These are phyloP conservation scores for Telenomus remus DNA, from an alignment of 1,140 invertebrate species.

Conservation along the genomic window DNA sequence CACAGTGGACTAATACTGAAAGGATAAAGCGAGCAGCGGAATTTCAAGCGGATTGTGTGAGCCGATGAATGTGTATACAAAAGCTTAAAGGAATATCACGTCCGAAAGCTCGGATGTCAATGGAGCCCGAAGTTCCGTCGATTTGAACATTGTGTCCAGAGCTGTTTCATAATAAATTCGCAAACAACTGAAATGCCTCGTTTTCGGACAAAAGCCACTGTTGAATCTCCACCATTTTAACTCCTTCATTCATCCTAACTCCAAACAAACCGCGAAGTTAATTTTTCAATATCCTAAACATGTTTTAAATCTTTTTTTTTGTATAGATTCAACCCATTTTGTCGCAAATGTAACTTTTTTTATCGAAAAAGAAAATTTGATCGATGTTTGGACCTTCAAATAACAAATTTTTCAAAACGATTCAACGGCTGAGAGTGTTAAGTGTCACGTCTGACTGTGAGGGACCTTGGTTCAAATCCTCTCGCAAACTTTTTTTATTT, in stretches of 20 bases:
- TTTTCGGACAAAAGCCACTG: slow-evolving; percentile 5
- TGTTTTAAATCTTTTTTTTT: too few species aligned
- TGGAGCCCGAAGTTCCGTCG: slow-evolving; percentile 14
- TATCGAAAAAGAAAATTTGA: too few species aligned
- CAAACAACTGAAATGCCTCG: slow-evolving; percentile 30
- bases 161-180: slow-evolving; percentile 26
- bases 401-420: too few species aligned
- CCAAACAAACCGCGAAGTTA: too few species aligned
- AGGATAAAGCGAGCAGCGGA: slow-evolving; percentile 35
- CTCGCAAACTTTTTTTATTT: too few species aligned
- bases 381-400: too few species aligned
- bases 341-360: too few species aligned
- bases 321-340: too few species aligned
- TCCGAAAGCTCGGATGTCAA: slow-evolving; percentile 24
- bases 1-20: slow-evolving; percentile 27
- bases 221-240: slow-evolving; percentile 4
- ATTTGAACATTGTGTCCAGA: slow-evolving; percentile 4
- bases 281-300: background rate
- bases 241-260: background rate
- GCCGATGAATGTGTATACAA: slow-evolving; percentile 33
- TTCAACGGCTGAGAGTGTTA: too few species aligned
- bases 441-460: too few species aligned
- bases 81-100: slow-evolving; percentile 40
- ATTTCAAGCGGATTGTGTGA: slow-evolving; percentile 36
- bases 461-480: too few species aligned